Evolutionary conservation across 2,797 vertebrate genomes (phyloP).

Genomic region (Okamejei kenojei): DNA sequence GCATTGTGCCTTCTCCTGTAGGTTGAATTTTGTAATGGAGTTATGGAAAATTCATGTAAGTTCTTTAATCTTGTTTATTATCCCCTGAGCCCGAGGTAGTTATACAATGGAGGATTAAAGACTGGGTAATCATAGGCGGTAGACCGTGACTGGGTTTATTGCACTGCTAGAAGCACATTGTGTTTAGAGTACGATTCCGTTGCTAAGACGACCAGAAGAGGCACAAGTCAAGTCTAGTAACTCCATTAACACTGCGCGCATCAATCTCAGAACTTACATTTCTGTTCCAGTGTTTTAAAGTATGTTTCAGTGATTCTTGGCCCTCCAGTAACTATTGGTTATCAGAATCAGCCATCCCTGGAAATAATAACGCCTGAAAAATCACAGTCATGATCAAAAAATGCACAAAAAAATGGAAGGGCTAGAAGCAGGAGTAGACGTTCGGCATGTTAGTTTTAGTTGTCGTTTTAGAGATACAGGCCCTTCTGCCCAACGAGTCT

Average conservation of each 20-base stretch:
- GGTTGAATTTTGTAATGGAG: not conserved
- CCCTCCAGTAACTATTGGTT: not conserved
- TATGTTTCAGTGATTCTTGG: not conserved
- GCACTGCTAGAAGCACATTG: not conserved
- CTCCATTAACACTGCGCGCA: not conserved
- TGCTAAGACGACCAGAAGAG: not conserved
- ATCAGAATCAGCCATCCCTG: not conserved
- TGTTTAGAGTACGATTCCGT: not conserved
- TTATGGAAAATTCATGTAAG: not conserved
- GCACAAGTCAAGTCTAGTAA: not conserved
- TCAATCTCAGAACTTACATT: not conserved
- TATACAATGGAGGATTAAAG: not conserved
- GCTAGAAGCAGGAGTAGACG: too few relatives aligned
- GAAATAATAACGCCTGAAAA: not conserved
- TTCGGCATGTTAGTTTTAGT: too few relatives aligned
- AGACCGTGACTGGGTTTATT: not conserved
- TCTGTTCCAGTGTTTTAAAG: not conserved
- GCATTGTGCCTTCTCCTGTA: not conserved
- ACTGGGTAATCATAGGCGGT: not conserved
- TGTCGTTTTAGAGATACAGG: too few relatives aligned
- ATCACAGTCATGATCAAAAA: not conserved
- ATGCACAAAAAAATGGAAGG: not conserved
- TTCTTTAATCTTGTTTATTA: slow-evolving; percentile 1
- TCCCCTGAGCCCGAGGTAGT: not conserved
- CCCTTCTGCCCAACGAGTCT: too few relatives aligned